These are phyloP conservation scores for Microtus montanus DNA, from an alignment of 2,113 vertebrate genomes.

Conservation along the genomic window DNA sequence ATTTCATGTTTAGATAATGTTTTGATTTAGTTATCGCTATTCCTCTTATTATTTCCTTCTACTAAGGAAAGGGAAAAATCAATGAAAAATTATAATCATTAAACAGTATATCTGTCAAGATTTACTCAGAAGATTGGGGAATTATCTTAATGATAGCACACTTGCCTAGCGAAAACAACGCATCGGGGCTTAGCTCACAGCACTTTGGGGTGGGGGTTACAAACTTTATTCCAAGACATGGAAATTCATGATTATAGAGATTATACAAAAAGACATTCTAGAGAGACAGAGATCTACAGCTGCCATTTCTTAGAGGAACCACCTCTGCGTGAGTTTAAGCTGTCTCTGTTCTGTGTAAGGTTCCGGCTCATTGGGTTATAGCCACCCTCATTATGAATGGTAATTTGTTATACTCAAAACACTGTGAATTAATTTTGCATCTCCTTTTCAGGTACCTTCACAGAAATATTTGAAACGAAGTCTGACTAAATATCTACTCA, in stretches of 20 bases:
- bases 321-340: neutral
- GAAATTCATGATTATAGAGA: neutral
- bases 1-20: neutral
- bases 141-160: neutral
- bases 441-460: neutral
- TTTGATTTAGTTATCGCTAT: neutral
- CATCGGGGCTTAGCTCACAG: neutral
- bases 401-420: neutral
- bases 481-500: neutral
- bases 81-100: neutral
- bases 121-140: neutral
- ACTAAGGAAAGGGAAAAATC: neutral
- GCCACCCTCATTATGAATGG: neutral
- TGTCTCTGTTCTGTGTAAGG: neutral
- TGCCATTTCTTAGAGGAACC: accelerated
- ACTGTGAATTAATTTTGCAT: neutral
- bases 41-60: neutral
- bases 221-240: neutral
- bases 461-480: neutral
- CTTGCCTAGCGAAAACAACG: too few species aligned
- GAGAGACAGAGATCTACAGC: neutral
- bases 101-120: neutral
- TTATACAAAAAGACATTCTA: neutral
- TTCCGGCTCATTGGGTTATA: neutral
- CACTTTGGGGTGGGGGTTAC: accelerated